phyloP scores from a whole-genome alignment of 2,888 invertebrate species.

The Cheilosia vulpina region DNA sequence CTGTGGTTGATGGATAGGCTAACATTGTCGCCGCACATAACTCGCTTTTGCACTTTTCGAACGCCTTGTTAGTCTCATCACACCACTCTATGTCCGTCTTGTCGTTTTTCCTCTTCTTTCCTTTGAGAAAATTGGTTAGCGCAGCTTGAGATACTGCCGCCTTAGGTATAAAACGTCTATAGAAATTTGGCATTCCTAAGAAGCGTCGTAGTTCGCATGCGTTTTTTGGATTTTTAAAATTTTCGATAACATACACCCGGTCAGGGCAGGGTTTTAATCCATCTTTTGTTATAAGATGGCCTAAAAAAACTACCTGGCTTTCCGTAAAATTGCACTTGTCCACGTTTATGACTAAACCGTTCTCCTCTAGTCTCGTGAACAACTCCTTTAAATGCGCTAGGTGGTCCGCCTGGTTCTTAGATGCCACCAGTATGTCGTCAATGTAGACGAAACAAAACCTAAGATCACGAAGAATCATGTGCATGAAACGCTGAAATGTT shows the following conservation, averaged over 20 bases:
- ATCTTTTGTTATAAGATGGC: constrained; percentile 43
- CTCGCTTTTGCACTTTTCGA: constrained; percentile 45
- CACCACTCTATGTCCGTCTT: constrained; percentile 32
- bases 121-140: constrained; percentile 28
- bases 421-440: constrained; percentile 77
- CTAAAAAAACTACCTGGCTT: constrained; percentile 32
- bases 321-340: constrained; percentile 49
- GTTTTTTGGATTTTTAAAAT: constrained; percentile 44
- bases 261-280: constrained; percentile 65
- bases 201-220: constrained; percentile 64
- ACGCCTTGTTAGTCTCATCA: constrained; percentile 13
- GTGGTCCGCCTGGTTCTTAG: constrained; percentile 63
- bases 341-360: constrained; percentile 74
- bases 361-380: constrained; percentile 73
- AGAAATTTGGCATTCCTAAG: constrained; percentile 70
- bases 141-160: constrained; percentile 20
- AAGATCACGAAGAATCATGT: constrained; percentile 75
- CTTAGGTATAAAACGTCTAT: constrained; percentile 63
- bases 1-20: constrained; percentile 17
- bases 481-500: constrained; percentile 79
- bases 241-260: constrained; percentile 47
- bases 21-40: constrained; percentile 41
- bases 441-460: constrained; percentile 76
- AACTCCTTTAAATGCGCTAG: constrained; percentile 63
- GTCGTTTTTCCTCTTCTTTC: constrained; percentile 56